These are phyloP conservation scores for Nyctibius grandis DNA, from an alignment of 2,797 vertebrate genomes.

Conservation along the genomic window DNA sequence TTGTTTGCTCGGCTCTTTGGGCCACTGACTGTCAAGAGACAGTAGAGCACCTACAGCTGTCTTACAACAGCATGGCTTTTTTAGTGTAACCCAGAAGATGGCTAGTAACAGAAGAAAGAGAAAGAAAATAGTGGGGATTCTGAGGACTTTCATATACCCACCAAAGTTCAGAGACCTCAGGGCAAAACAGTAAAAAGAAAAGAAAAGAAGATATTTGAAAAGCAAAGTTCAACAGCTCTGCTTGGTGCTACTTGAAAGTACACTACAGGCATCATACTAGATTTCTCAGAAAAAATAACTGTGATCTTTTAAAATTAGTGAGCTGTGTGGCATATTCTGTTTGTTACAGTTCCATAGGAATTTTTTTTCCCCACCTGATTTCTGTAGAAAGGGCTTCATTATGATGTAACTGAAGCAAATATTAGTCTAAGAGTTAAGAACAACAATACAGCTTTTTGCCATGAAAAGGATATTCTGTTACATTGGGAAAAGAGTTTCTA, in stretches of 20 bases:
- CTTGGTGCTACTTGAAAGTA: slow-evolving; percentile 39
- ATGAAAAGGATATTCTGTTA: slow-evolving; percentile 14
- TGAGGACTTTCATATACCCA: background rate
- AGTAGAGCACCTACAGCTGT: background rate
- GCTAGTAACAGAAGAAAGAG: background rate
- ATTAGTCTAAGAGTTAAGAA: slow-evolving; percentile 41
- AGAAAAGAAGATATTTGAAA: slow-evolving; percentile 10
- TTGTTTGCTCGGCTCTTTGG: background rate
- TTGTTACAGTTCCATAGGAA: background rate
- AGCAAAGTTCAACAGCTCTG: slow-evolving; percentile 37
- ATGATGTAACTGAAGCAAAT: slow-evolving; percentile 53
- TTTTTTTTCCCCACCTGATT: background rate
- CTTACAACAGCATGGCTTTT: background rate
- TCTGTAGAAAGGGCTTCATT: slow-evolving; percentile 12
- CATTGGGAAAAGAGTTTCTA: slow-evolving; percentile 30
- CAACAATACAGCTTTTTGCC: slow-evolving; percentile 34
- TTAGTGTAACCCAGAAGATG: background rate
- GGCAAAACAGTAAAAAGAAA: slow-evolving; percentile 9
- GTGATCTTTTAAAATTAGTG: slow-evolving; percentile 19
- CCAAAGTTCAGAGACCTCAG: slow-evolving; percentile 37
- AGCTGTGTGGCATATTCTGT: background rate
- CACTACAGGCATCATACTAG: background rate
- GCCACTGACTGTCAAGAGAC: background rate
- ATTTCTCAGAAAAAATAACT: slow-evolving; percentile 16
- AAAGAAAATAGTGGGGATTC: slow-evolving; percentile 11